These are phyloP conservation scores for Folsomia candida DNA, from an alignment of 2,888 invertebrate genomes.

Conservation along the genomic window DNA sequence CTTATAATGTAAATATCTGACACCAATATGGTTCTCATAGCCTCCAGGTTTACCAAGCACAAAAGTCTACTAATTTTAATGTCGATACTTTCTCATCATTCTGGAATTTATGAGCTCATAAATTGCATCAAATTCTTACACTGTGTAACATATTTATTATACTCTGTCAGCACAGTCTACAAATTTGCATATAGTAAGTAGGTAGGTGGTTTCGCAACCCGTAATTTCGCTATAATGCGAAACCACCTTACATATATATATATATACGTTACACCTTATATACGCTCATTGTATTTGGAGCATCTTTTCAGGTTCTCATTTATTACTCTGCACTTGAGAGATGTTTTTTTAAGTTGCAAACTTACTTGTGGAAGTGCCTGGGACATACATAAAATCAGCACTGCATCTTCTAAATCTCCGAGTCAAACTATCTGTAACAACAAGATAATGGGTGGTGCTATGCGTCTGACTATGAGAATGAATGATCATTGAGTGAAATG, in stretches of 20 bases:
- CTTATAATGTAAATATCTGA: too few species aligned
- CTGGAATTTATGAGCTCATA: background rate
- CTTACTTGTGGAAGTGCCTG: background rate
- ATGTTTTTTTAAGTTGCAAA: background rate
- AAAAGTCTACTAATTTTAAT: conserved; percentile 6
- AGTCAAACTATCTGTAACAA: background rate
- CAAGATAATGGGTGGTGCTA: background rate
- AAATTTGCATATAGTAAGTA: too few species aligned
- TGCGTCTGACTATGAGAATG: background rate
- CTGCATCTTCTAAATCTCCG: background rate
- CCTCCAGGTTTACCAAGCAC: too few species aligned
- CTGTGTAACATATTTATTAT: background rate
- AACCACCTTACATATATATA: too few species aligned
- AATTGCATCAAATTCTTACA: background rate
- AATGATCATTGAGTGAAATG: conserved; percentile 4
- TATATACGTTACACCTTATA: too few species aligned
- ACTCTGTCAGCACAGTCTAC: too few species aligned
- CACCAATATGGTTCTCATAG: too few species aligned
- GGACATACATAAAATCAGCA: conserved; percentile 5
- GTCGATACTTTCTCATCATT: background rate
- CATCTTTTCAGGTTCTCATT: too few species aligned
- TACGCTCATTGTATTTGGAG: too few species aligned
- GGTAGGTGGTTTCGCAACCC: background rate
- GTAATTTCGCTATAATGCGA: background rate
- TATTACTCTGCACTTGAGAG: background rate